phyloP scores from a whole-genome alignment of 2,888 invertebrate species.

The Masnerella sp. region DNA sequence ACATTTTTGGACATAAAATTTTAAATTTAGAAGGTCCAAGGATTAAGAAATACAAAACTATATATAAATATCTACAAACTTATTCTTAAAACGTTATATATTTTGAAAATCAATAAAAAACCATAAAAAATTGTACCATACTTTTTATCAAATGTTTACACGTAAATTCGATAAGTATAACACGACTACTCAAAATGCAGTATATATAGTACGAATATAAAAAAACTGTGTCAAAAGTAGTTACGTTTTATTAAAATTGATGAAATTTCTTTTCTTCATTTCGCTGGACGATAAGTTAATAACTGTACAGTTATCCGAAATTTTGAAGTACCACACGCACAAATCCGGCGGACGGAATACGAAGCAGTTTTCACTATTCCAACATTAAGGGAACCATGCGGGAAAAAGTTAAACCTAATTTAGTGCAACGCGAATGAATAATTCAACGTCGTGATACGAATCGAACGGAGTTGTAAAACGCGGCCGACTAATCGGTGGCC shows the following conservation, averaged over 20 bases:
- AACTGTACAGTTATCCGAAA: not conserved
- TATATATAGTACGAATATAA: no score
- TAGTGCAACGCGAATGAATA: slow-evolving; percentile 12
- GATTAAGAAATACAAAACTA: no score
- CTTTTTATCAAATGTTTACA: no score
- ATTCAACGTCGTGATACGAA: slow-evolving; percentile 15
- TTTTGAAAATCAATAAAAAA: not conserved
- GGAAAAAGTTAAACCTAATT: slow-evolving; percentile 7
- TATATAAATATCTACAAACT: no score
- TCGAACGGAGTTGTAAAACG: slow-evolving; percentile 19
- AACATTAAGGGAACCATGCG: not conserved
- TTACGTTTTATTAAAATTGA: not conserved
- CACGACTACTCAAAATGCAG: no score
- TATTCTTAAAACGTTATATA: not conserved
- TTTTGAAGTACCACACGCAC: slow-evolving; percentile 14
- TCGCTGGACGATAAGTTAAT: not conserved
- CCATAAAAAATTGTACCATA: no score
- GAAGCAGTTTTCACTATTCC: slow-evolving; percentile 25
- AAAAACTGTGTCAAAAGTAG: not conserved
- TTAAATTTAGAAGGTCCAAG: not conserved
- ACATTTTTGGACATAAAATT: slow-evolving; percentile 2
- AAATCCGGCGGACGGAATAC: slow-evolving; percentile 13
- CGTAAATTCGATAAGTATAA: not conserved
- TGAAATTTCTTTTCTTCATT: slow-evolving; percentile 4
- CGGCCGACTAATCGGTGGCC: not conserved